A percentile compares a stretch with the other conserved stretches of the same genome.
Evolutionary conservation across 2,797 vertebrate genomes (phyloP).

Genomic region (Phataginus tricuspis): DNA sequence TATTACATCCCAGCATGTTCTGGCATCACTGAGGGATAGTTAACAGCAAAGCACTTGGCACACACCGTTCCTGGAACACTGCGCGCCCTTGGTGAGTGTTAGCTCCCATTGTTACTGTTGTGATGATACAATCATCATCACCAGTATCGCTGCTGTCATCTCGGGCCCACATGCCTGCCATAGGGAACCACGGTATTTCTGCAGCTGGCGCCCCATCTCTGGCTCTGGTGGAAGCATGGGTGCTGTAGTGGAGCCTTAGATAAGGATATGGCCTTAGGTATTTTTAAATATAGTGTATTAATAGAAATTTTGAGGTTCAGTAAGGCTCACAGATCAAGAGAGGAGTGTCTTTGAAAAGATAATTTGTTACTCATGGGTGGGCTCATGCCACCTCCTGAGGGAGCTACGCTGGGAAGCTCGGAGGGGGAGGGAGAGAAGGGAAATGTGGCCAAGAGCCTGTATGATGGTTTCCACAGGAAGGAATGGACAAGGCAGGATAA

Average conservation of each 20-base stretch:
- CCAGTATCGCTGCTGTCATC: neutral
- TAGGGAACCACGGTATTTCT: neutral
- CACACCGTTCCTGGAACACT: neutral
- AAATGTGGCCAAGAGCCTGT: neutral
- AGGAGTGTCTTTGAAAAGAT: neutral
- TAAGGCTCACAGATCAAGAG: neutral
- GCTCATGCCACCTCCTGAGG: neutral
- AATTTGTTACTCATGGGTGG: neutral
- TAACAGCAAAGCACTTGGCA: neutral
- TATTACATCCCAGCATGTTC: neutral
- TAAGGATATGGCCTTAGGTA: neutral
- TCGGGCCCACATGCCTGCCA: neutral
- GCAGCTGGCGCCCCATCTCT: neutral
- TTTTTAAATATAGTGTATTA: neutral
- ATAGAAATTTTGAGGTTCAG: neutral
- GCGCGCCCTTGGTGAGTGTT: neutral
- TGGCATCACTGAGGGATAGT: neutral
- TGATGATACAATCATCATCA: neutral
- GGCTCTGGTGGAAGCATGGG: neutral
- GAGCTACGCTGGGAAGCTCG: fast-evolving
- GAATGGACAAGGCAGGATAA: fast-evolving
- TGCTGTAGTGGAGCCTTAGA: neutral
- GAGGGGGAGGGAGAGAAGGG: neutral
- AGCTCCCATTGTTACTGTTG: neutral
- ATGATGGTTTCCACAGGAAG: neutral